A percentile compares a stretch with the other conserved stretches of the same genome.
Evolutionary conservation across 2,888 invertebrate genomes (phyloP).

Genomic region (Drosophila rellima): DNA sequence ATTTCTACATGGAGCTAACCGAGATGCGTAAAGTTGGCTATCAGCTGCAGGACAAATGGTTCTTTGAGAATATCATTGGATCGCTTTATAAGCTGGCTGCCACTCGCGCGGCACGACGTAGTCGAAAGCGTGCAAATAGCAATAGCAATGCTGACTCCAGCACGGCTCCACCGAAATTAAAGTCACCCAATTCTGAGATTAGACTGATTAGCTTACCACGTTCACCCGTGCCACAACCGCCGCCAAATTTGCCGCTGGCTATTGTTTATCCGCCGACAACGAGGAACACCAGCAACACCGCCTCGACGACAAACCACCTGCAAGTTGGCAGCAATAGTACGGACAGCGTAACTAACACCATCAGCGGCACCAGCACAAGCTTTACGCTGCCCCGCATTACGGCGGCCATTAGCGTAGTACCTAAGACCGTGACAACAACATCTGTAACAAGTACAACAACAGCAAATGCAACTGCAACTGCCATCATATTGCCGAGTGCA

Average conservation of each 20-base stretch:
- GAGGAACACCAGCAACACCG: neutral
- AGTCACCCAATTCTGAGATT: neutral
- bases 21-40: constrained; percentile 74
- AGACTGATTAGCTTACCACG: neutral
- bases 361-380: neutral
- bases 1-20: constrained; percentile 73
- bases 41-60: constrained; percentile 83
- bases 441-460: neutral
- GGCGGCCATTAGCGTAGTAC: constrained; percentile 5
- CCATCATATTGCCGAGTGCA: neutral
- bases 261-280: constrained; percentile 52
- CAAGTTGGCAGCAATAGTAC: neutral
- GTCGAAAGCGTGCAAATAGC: neutral
- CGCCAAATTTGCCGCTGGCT: constrained; percentile 42
- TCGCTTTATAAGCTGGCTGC: constrained; percentile 50
- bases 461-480: neutral
- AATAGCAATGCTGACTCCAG: neutral
- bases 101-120: neutral
- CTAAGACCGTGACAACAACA: neutral
- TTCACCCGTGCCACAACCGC: neutral
- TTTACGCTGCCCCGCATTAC: neutral
- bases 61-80: constrained; percentile 75
- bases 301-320: neutral
- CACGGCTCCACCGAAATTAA: neutral
- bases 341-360: neutral